Base-by-base conservation (phyloP, 2,797 vertebrate species). In the Silurus aristotelis region DNA sequence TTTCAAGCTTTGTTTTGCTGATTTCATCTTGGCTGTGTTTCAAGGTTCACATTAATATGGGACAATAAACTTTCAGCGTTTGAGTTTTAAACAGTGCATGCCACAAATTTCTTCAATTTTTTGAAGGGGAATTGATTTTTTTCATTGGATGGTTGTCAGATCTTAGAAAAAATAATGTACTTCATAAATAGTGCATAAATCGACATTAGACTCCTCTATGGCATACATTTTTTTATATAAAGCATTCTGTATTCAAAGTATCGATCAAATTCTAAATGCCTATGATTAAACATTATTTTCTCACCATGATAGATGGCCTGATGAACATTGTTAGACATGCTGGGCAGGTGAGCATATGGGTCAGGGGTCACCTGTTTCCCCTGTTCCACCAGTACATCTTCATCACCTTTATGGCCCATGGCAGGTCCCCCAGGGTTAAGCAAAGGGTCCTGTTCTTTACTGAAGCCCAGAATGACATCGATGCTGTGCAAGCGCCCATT, bases 401-500 rank as follows among this genome's bases (percentile, higher is more conserved):
- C 73, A 0, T 91, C 93, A 60, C 73, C 84, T 88, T 94, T 95
- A 70, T 91, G 92, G 63, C 77, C 80, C 64, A 89, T 88, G 22
- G 87, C 89, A 38, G 89, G 88, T 84, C 88, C 92, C 58, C 91
- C 89, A 1, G 91, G 87, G 84, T 93, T 91, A 61, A 95, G 93
- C 81, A 95, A 88, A 55, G 93, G 90, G 72, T 96, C 94, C 90
- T 96, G 95, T 86, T 96, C 95, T 91, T 95, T 95, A 85, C 93
- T 94, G 93, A 96, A 96, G 90, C 96, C 95, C 86, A 96, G 92
- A 89, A 96, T 96, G 85, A 96, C 94, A 85, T 96, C 95, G 13
- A 96, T 95, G 85, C 95, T 96, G 92, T 96, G 95, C 82, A 95
- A 93, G 63, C 92, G 90, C 52, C 94, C 93, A 70, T 92, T 93